phyloP scores from a whole-genome alignment of 2,797 vertebrate genomes.

The Eleutherodactylus coqui region DNA sequence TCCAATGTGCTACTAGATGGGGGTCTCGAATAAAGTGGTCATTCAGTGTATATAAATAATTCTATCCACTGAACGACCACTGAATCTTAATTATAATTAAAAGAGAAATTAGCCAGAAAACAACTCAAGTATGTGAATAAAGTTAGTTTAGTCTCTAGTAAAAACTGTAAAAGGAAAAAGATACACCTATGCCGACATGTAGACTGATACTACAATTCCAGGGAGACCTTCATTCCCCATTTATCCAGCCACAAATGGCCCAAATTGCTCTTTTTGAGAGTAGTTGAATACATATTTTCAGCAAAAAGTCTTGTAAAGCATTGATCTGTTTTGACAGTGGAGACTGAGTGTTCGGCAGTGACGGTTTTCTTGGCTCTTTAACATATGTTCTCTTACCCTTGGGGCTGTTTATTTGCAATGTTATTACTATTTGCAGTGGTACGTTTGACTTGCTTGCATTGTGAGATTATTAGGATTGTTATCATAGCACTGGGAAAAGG shows the following conservation, averaged over 20 bases:
- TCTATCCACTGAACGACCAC: no score
- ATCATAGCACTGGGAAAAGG: constrained; percentile 25
- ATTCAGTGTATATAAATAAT: no score
- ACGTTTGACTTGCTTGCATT: constrained; percentile 15
- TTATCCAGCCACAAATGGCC: neutral
- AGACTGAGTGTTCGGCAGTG: neutral
- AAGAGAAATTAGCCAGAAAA: neutral
- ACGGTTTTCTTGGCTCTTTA: constrained; percentile 9
- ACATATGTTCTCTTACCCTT: constrained; percentile 24
- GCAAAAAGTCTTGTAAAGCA: neutral
- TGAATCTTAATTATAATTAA: no score
- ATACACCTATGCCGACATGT: neutral
- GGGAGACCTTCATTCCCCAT: neutral
- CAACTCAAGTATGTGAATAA: neutral
- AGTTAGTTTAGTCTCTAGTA: neutral
- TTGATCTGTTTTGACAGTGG: constrained; percentile 20
- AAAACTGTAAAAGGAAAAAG: neutral
- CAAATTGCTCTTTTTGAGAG: neutral
- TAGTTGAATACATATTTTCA: constrained; percentile 21
- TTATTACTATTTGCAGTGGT: constrained; percentile 25
- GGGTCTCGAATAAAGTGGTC: no score
- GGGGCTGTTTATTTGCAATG: constrained; percentile 31
- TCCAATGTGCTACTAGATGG: no score
- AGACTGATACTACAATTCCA: neutral
- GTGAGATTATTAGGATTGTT: constrained; percentile 37